phyloP scores from a whole-genome alignment of 2,113 vertebrate genomes.

The Coregonus clupeaformis region DNA sequence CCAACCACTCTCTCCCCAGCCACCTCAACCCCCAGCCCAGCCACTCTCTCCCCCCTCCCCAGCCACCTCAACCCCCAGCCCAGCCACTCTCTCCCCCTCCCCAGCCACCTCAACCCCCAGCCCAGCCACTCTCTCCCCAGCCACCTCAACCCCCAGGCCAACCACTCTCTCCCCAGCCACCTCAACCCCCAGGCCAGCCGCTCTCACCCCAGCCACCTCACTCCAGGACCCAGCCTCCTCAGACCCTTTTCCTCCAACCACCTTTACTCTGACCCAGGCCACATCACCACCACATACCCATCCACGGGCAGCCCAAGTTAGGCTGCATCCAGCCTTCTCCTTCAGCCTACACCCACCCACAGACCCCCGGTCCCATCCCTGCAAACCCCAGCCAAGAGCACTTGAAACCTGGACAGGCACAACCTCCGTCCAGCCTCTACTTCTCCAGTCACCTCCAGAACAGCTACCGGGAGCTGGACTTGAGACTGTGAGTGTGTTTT shows the following conservation, averaged over 20 bases:
- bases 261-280: constrained; percentile 20
- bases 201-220: constrained; percentile 15
- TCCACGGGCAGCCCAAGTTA: neutral
- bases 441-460: constrained; percentile 19
- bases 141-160: constrained; percentile 14
- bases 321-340: constrained; percentile 1
- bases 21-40: too few species aligned
- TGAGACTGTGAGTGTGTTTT: constrained; percentile 64
- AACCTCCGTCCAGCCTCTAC: constrained; percentile 33
- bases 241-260: constrained; percentile 18
- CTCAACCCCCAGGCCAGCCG: constrained; percentile 19
- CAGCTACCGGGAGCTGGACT: constrained; percentile 40
- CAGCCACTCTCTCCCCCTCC: neutral
- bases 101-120: neutral
- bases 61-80: neutral
- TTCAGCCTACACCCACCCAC: constrained; percentile 19
- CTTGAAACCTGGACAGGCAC: constrained; percentile 34
- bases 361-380: constrained; percentile 21
- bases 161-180: neutral
- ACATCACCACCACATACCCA: constrained; percentile 4
- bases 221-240: constrained; percentile 29
- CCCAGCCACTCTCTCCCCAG: neutral
- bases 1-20: too few species aligned
- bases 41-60: neutral
- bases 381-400: constrained; percentile 29